Conservation (phyloP, 1,140 invertebrate genomes). For the Homalodisca vitripennis region DNA sequence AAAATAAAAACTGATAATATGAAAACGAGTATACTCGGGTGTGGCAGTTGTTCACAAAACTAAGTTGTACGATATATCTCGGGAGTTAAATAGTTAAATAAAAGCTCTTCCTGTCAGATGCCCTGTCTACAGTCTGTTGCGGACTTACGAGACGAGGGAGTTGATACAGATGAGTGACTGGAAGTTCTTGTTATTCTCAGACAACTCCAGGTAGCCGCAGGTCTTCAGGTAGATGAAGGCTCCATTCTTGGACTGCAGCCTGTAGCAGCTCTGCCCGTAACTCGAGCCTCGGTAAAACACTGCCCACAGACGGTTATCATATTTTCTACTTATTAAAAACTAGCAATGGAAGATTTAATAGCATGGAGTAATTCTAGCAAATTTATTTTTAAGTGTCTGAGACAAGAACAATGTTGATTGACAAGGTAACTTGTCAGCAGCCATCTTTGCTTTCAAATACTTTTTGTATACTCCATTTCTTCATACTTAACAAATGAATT, state of each 20-base stretch:
- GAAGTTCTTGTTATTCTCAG: conserved; percentile 65
- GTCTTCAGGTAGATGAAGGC: conserved; percentile 78
- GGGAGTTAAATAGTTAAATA: too few species aligned
- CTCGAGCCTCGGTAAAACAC: conserved; percentile 77
- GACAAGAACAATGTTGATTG: too few species aligned
- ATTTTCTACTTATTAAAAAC: neutral
- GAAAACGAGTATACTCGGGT: too few species aligned
- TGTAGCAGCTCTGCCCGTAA: conserved; percentile 76
- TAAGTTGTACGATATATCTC: too few species aligned
- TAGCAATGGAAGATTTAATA: conserved; percentile 5
- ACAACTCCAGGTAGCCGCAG: conserved; percentile 73
- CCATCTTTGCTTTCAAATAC: too few species aligned
- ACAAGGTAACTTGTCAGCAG: too few species aligned
- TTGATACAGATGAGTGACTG: conserved; percentile 84
- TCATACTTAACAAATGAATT: too few species aligned
- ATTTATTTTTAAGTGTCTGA: conserved; percentile 50
- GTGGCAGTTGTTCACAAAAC: too few species aligned
- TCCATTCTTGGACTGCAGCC: conserved; percentile 73
- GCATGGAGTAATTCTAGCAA: neutral
- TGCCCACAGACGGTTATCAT: conserved; percentile 50
- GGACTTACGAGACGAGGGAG: conserved; percentile 68
- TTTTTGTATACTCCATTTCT: too few species aligned
- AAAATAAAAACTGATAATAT: too few species aligned
- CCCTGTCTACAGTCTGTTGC: too few species aligned
- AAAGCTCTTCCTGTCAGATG: too few species aligned